phyloP scores from a whole-genome alignment of 2,888 invertebrate species.

The Villa cingulata region DNA sequence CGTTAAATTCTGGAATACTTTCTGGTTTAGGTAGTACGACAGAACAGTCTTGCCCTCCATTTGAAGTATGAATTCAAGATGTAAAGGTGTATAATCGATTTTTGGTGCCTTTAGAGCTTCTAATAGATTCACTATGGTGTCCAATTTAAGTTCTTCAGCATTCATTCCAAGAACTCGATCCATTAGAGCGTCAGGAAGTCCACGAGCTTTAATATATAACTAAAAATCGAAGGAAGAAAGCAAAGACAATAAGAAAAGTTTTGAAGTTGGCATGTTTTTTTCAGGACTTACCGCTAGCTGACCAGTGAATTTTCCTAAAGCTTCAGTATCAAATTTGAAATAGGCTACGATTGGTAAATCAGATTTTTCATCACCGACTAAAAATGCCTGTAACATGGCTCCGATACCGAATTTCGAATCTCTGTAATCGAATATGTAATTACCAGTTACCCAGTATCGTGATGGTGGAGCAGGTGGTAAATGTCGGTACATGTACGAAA shows the following conservation, averaged over 20 bases:
- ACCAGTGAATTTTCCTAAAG: constrained; percentile 43
- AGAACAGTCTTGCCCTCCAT: constrained; percentile 53
- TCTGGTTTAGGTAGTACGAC: constrained; percentile 52
- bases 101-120: constrained; percentile 37
- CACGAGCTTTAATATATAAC: constrained; percentile 45
- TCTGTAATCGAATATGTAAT: constrained; percentile 56
- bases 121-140: constrained; percentile 40
- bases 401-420: constrained; percentile 47
- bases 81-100: constrained; percentile 39
- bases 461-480: constrained; percentile 42
- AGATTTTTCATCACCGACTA: constrained; percentile 50
- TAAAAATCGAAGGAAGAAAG: constrained; percentile 22
- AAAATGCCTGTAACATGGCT: constrained; percentile 44
- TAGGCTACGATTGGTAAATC: constrained; percentile 50
- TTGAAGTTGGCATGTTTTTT: no score
- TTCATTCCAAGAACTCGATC: constrained; percentile 36
- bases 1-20: constrained; percentile 46
- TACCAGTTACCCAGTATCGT: constrained; percentile 54
- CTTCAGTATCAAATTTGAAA: constrained; percentile 43
- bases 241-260: background rate
- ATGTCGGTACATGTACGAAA: constrained; percentile 50
- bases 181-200: constrained; percentile 37
- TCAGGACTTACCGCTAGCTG: constrained; percentile 38
- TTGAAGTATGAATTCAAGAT: constrained; percentile 51
- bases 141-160: constrained; percentile 39